A percentile compares a stretch with the other conserved stretches of the same genome.
Evolutionary conservation across 1,140 invertebrate species (phyloP).

Genomic region (Mamestra configurata): DNA sequence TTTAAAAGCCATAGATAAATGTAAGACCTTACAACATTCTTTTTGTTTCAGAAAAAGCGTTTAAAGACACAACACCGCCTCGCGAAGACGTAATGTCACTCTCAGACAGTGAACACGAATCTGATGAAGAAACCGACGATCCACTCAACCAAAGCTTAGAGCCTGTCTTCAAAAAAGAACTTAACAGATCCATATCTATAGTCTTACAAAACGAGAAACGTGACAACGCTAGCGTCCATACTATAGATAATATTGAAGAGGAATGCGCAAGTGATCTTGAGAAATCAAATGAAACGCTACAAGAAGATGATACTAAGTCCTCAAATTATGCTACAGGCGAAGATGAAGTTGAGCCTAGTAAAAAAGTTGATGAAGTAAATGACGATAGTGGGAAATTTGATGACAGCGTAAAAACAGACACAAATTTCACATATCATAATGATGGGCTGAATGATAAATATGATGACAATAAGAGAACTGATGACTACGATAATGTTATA

Average conservation of each 20-base stretch:
- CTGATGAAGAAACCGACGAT: conserved; percentile 66
- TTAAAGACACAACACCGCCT: conserved; percentile 54
- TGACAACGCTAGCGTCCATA: conserved; percentile 27
- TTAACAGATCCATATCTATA: conserved; percentile 61
- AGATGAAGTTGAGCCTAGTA: conserved; percentile 8
- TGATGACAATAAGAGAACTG: neutral
- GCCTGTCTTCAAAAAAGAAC: conserved; percentile 75
- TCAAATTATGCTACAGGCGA: conserved; percentile 13
- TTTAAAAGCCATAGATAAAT: neutral
- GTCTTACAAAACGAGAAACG: conserved; percentile 46
- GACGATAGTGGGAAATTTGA: neutral
- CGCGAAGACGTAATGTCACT: conserved; percentile 64
- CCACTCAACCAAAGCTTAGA: conserved; percentile 73
- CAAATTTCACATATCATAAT: conserved; percentile 24
- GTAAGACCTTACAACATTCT: neutral
- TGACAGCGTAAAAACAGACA: neutral
- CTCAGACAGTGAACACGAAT: conserved; percentile 69
- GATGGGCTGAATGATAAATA: neutral
- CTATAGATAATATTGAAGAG: conserved; percentile 47
- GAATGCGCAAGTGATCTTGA: conserved; percentile 28
- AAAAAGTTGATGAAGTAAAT: conserved; percentile 3
- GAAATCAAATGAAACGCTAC: conserved; percentile 9
- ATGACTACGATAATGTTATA: neutral
- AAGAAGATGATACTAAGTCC: neutral
- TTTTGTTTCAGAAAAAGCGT: conserved; percentile 63